These are phyloP conservation scores for Trimorus sp. DNA, from an alignment of 2,888 invertebrate genomes.

Conservation along the genomic window DNA sequence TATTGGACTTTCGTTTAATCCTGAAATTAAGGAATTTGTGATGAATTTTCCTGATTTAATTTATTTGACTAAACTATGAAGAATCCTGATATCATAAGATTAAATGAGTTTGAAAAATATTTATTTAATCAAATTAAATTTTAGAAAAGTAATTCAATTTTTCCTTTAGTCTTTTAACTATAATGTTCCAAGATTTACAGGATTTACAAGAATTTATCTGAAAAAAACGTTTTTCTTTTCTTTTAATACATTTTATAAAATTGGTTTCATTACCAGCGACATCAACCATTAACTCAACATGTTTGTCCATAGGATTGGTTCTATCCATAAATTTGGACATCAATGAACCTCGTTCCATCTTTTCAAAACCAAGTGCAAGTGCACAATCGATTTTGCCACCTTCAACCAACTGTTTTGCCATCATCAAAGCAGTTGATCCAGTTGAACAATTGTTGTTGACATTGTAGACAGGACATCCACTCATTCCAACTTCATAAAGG, in stretches of 20 bases:
- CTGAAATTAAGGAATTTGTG: too few species aligned
- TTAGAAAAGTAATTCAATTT: too few species aligned
- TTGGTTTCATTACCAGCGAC: conserved; percentile 84
- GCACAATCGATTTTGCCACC: conserved; percentile 93
- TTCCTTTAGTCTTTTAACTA: too few species aligned
- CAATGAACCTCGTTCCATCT: conserved; percentile 97
- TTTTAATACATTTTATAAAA: too few species aligned
- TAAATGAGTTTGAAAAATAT: too few species aligned
- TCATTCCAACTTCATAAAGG: conserved; percentile 96
- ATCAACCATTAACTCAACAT: conserved; percentile 92
- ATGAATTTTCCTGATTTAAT: too few species aligned
- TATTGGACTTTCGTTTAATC: conserved; percentile 90
- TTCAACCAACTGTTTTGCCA: conserved; percentile 96
- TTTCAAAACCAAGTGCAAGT: conserved; percentile 98
- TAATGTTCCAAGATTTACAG: too few species aligned
- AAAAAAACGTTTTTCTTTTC: too few species aligned
- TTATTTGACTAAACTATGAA: too few species aligned
- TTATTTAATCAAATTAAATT: too few species aligned
- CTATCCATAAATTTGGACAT: conserved; percentile 89
- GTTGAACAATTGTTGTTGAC: conserved; percentile 99
- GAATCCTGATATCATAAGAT: too few species aligned
- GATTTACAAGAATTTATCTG: too few species aligned
- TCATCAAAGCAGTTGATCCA: conserved; percentile 94
- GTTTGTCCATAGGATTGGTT: conserved; percentile 94
- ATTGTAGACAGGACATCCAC: conserved; percentile 98